phyloP scores from a whole-genome alignment of 2,797 vertebrate species.

The Enteromius mattozi region DNA sequence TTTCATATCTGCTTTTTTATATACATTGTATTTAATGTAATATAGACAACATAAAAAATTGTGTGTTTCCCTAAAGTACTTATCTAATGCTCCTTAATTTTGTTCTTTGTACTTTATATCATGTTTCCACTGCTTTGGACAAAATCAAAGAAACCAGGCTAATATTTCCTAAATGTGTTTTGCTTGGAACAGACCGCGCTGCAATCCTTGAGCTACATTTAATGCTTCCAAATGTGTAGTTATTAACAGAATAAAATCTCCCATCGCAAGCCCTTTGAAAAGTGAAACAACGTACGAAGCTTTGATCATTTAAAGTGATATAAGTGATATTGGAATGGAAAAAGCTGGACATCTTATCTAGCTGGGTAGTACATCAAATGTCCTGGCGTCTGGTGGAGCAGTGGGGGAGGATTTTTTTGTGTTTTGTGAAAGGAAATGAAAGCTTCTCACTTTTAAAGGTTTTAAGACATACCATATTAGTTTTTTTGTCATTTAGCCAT shows the following conservation, averaged over 20 bases:
- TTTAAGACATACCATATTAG: neutral
- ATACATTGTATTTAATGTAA: neutral
- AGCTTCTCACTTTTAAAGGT: neutral
- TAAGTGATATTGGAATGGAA: conserved; percentile 6
- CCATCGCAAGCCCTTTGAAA: conserved; percentile 25
- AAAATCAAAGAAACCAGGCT: conserved; percentile 50
- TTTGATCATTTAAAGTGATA: conserved; percentile 5
- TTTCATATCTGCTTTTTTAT: neutral
- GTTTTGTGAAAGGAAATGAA: neutral
- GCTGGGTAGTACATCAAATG: neutral
- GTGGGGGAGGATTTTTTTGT: neutral
- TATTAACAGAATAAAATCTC: conserved; percentile 49
- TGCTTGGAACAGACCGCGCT: conserved; percentile 39
- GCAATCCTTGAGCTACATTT: conserved; percentile 51
- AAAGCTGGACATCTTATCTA: conserved; percentile 17
- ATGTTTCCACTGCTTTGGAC: conserved; percentile 50
- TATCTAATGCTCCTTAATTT: conserved; percentile 37
- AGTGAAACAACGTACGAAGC: neutral
- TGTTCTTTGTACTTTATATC: conserved; percentile 18
- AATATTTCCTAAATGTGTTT: conserved; percentile 60
- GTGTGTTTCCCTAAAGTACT: conserved; percentile 15
- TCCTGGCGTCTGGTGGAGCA: neutral
- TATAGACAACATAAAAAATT: conserved; percentile 4
- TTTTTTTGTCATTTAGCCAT: neutral
- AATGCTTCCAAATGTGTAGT: conserved; percentile 54